Conservation (phyloP, 2,888 invertebrate genomes). For the Geophilus truncorum region DNA sequence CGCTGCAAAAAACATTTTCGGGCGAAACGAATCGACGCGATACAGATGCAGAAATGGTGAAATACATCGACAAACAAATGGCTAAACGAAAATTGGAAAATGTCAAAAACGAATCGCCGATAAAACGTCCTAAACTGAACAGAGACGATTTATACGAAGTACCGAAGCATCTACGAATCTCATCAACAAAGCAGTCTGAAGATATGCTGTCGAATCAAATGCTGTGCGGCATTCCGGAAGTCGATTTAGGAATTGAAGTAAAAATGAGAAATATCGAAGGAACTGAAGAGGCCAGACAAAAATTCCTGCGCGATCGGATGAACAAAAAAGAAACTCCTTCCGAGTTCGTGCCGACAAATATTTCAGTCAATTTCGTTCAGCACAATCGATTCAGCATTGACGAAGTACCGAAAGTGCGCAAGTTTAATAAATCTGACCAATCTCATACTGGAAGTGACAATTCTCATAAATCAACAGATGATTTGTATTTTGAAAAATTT, state of each 20-base stretch:
- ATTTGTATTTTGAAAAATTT: no score
- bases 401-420: no score
- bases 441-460: no score
- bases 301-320: no score
- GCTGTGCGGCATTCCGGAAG: conserved; percentile 98
- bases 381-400: no score
- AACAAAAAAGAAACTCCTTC: no score
- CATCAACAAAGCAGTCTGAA: conserved; percentile 82
- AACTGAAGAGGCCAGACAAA: no score
- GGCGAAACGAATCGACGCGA: conserved; percentile 96
- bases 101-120: conserved; percentile 29
- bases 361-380: no score
- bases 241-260: conserved; percentile 99
- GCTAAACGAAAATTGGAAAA: conserved; percentile 69
- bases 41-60: conserved; percentile 96
- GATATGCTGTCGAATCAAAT: conserved; percentile 99
- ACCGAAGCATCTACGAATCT: conserved; percentile 80
- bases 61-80: conserved; percentile 81
- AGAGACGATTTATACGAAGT: conserved; percentile 84
- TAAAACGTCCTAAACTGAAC: conserved; percentile 38
- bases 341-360: no score
- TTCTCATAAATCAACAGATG: no score
- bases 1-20: conserved; percentile 92
- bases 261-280: no score
- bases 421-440: no score